Percentiles rank a stretch among this genome's conserved stretches.
Conservation (phyloP, 2,888 invertebrate species). For the Oscheius myriophilus region DNA sequence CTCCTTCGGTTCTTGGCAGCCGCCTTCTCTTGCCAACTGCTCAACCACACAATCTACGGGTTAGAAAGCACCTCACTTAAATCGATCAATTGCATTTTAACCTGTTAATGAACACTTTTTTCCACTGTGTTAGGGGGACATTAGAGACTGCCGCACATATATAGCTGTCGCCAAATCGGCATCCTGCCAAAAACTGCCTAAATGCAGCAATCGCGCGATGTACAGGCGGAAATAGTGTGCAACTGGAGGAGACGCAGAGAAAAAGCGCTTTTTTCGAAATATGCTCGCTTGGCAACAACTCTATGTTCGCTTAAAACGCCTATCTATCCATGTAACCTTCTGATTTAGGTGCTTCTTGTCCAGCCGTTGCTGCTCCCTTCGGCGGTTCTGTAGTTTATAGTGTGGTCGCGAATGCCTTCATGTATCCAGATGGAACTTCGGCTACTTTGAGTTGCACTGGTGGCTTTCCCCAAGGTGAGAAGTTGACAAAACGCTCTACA, state of each 20-base stretch:
- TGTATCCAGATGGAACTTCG: slow-evolving; percentile 47
- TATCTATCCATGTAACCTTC: background rate
- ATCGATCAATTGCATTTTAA: too few species aligned
- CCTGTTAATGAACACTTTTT: too few species aligned
- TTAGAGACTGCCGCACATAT: too few species aligned
- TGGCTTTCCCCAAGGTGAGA: background rate
- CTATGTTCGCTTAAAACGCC: too few species aligned
- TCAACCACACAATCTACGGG: slow-evolving; percentile 7
- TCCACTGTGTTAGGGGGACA: too few species aligned
- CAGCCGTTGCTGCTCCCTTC: background rate
- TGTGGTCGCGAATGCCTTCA: background rate
- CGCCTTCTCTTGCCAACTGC: background rate
- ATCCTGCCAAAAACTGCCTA: too few species aligned
- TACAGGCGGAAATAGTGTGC: too few species aligned
- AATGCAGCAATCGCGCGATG: too few species aligned
- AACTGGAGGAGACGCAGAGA: too few species aligned
- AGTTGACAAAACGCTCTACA: background rate
- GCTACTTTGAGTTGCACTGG: slow-evolving; percentile 46
- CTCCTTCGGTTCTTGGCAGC: background rate
- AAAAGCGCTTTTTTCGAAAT: too few species aligned
- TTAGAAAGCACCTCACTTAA: background rate
- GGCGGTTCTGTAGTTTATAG: background rate
- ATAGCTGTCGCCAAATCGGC: too few species aligned
- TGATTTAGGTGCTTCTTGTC: slow-evolving; percentile 7
- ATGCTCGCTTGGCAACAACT: too few species aligned